Base-by-base conservation (phyloP, 2,888 invertebrate species). In the Plagiodera versicolora region DNA sequence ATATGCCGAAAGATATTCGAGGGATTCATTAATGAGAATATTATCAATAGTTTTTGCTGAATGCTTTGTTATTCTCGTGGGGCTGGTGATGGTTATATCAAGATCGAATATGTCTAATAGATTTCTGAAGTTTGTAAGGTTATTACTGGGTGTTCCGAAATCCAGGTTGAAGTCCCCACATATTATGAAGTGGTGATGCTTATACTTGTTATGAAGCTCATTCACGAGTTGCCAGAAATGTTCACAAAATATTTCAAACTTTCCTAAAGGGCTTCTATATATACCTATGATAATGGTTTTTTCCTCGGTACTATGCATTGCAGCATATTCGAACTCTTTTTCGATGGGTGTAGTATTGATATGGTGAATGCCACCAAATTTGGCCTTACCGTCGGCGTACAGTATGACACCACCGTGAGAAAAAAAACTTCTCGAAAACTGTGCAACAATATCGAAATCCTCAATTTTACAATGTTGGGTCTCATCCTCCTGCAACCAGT, bases 401-500 rank as follows among this genome's bases (percentile, higher is more conserved):
- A 46, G 18, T 20, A 46, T 11, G 18, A 46, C 45, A n/a, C 20
- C 46, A 20, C 46, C 20, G 20, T 46, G 46, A 19, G 46, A 18
- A 11, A 19, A 19, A 49, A 28, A 49, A n/a, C 0, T 49, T 49
- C 49, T 28, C 28, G 49, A 49, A 28, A 49, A 49, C 9, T 24
- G 49, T 49, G 49, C 28, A 49, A 49, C 28, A 24, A 49, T 28
- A n/a, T 49, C 49, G 28, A 49, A 49, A 28, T 49, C 49, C 49
- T 49, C 49, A 49, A 49, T 49, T 49, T 49, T 49, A 28, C 49
- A 49, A 49, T 49, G 14, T 24, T 49, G 24, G 49, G 49, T 49
- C 49, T 49, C 49, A 49, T 49, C 49, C 28, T 28, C 49, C 49
- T 28, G 49, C 49, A 49, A 16, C 49, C 49, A 49, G 49, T 49